Percentiles rank a stretch among this genome's conserved stretches.
These are phyloP conservation scores for Cerastis rubricosa DNA, from an alignment of 2,888 invertebrate genomes.

Conservation along the genomic window DNA sequence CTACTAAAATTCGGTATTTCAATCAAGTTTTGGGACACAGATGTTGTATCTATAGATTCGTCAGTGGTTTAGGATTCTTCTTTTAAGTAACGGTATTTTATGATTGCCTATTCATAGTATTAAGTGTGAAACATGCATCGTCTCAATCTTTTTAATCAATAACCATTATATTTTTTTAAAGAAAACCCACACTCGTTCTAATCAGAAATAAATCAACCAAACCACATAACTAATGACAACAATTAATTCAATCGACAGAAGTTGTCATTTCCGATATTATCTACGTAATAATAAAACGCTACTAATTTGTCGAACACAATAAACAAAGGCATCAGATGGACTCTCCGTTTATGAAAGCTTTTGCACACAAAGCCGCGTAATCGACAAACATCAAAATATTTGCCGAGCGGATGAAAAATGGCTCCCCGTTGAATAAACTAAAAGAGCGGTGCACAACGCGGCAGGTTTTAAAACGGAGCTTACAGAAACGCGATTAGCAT, in stretches of 20 bases:
- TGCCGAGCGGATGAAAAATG: slow-evolving; percentile 86
- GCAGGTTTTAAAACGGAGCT: slow-evolving; percentile 84
- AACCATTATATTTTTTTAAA: slow-evolving; percentile 2
- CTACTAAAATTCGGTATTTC: slow-evolving; percentile 11
- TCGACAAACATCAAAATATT: slow-evolving; percentile 88
- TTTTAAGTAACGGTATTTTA: neutral
- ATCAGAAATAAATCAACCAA: slow-evolving; percentile 17
- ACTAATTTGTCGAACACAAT: slow-evolving; percentile 71
- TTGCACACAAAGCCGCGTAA: slow-evolving; percentile 74
- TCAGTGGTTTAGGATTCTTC: neutral
- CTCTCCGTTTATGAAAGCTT: slow-evolving; percentile 72
- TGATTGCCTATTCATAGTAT: neutral
- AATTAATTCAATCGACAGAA: slow-evolving; percentile 56
- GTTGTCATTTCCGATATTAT: slow-evolving; percentile 56
- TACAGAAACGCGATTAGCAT: slow-evolving; percentile 85
- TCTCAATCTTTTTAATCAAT: slow-evolving; percentile 24
- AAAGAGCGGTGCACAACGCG: slow-evolving; percentile 79
- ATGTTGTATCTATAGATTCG: neutral
- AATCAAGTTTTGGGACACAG: neutral
- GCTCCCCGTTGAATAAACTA: slow-evolving; percentile 80
- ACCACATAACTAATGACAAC: slow-evolving; percentile 49
- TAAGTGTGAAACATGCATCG: slow-evolving; percentile 8
- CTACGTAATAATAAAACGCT: slow-evolving; percentile 47
- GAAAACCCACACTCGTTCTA: slow-evolving; percentile 21
- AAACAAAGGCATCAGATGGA: slow-evolving; percentile 76